Evolutionary conservation across 2,888 invertebrate species (phyloP).

Genomic region (Oithona nana): DNA sequence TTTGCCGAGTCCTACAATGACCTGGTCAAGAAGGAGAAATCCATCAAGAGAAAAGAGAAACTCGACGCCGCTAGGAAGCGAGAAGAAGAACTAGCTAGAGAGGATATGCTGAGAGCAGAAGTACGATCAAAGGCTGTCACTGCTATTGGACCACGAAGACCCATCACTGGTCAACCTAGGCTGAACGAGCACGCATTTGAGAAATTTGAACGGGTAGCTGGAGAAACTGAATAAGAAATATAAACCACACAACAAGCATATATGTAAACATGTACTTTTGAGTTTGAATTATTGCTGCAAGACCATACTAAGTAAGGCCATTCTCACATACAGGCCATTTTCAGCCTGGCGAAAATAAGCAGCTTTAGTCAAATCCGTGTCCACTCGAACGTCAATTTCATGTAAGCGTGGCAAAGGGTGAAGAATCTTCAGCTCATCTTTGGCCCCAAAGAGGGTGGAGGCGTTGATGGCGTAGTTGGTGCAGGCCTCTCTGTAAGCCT

Average conservation of each 20-base stretch:
- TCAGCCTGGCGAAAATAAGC: conserved; percentile 97
- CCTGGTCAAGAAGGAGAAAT: conserved; percentile 35
- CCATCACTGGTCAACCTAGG: neutral
- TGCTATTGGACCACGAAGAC: neutral
- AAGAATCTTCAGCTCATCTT: conserved; percentile 84
- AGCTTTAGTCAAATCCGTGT: conserved; percentile 85
- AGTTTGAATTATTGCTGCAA: too few relatives aligned
- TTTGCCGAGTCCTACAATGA: conserved; percentile 38
- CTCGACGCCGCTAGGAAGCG: conserved; percentile 31
- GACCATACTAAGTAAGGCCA: conserved; percentile 86
- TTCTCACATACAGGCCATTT: conserved; percentile 91
- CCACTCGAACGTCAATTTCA: conserved; percentile 87
- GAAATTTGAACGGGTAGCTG: neutral
- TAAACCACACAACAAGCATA: too few relatives aligned
- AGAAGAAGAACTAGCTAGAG: conserved; percentile 20
- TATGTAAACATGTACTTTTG: too few relatives aligned
- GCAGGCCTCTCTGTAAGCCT: conserved; percentile 71
- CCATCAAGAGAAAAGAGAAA: conserved; percentile 33
- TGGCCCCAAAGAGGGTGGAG: conserved; percentile 81
- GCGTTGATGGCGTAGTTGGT: conserved; percentile 81
- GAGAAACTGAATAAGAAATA: too few relatives aligned
- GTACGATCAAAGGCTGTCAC: neutral
- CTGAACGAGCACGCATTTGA: neutral
- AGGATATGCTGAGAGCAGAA: neutral
- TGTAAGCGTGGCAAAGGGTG: conserved; percentile 87